Conservation (phyloP, 2,797 vertebrate genomes). For the Pteronotus mesoamericanus region DNA sequence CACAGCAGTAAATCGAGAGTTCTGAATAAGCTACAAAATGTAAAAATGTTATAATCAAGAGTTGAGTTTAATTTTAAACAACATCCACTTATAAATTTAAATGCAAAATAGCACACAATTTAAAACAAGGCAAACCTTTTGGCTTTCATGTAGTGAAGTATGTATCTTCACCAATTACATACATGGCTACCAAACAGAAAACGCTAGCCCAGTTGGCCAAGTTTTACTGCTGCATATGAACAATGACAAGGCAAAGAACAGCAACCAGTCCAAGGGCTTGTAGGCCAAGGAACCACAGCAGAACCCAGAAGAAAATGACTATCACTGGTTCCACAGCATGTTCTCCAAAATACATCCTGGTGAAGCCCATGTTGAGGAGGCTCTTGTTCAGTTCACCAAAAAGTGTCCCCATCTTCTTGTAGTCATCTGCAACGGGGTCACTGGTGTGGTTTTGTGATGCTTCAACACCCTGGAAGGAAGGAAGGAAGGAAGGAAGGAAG, state of each 20-base stretch:
- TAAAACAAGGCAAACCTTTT: conserved; percentile 60
- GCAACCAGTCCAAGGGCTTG: conserved; percentile 95
- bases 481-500: not conserved
- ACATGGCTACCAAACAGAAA: conserved; percentile 32
- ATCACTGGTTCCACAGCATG: conserved; percentile 95
- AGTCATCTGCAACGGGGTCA: conserved; percentile 88
- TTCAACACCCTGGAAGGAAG: conserved; percentile 60
- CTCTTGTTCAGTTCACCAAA: conserved; percentile 97
- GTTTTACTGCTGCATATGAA: conserved; percentile 93
- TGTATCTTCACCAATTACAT: conserved; percentile 55
- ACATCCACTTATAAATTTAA: conserved; percentile 43
- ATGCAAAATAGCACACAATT: conserved; percentile 66
- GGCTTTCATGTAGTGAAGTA: conserved; percentile 58
- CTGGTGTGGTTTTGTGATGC: conserved; percentile 71
- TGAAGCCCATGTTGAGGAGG: conserved; percentile 91
- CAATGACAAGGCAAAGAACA: conserved; percentile 95
- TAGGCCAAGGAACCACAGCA: conserved; percentile 96
- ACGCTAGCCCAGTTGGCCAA: not conserved
- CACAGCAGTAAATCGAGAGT: conserved; percentile 32
- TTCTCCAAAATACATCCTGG: conserved; percentile 96
- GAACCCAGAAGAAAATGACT: conserved; percentile 94
- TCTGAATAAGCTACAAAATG: conserved; percentile 52
- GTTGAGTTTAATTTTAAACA: conserved; percentile 58
- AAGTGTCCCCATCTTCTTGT: conserved; percentile 94
- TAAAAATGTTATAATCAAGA: conserved; percentile 44